Conservation (phyloP, 2,797 vertebrate species). For the Scarus forsteni region DNA sequence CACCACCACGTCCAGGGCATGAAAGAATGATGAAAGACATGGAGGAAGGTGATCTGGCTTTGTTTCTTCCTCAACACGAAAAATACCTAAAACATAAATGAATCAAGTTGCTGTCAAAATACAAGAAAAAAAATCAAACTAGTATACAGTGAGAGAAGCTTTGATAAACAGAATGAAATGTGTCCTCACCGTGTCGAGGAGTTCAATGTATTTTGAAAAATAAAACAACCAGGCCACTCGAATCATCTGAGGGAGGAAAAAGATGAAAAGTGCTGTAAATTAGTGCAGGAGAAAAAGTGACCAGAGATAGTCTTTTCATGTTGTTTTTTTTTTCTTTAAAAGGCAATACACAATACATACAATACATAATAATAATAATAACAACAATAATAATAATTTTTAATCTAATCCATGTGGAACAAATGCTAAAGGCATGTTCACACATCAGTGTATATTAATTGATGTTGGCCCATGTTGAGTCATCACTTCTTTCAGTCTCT, state of each 20-base stretch:
- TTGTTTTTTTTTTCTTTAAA: too few species aligned
- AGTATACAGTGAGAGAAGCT: too few species aligned
- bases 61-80: conserved; percentile 98
- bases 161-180: background rate
- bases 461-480: too few species aligned
- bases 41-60: conserved; percentile 96
- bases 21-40: conserved; percentile 97
- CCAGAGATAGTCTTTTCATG: too few species aligned
- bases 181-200: conserved; percentile 93
- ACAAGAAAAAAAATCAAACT: background rate
- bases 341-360: too few species aligned
- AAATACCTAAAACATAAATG: conserved; percentile 85
- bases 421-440: too few species aligned
- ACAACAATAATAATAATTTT: too few species aligned
- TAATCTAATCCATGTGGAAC: too few species aligned
- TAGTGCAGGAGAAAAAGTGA: background rate
- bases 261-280: background rate
- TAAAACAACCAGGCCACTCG: conserved; percentile 93
- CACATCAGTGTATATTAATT: too few species aligned
- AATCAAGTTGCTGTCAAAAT: conserved; percentile 5
- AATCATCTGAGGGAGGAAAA: conserved; percentile 88
- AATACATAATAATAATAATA: too few species aligned
- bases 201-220: conserved; percentile 95
- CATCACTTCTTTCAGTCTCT: too few species aligned
- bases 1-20: conserved; percentile 99